Evolutionary conservation across 1,140 invertebrate species (phyloP), one percentile per base, ranked within the genome.

Genomic region (Archivesica marissinica): DNA sequence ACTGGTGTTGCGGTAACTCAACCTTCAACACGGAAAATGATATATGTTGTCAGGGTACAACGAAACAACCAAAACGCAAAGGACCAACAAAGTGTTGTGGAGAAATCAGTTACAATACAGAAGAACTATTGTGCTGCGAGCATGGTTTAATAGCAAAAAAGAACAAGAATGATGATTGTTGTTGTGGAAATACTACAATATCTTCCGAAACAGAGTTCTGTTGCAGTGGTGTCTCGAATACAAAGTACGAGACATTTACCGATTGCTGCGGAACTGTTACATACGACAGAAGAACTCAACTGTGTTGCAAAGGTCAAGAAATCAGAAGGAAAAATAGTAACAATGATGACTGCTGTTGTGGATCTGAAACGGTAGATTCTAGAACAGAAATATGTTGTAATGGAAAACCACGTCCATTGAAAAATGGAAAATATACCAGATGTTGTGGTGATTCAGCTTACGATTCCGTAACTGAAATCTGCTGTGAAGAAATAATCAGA

Each of bases 1-100:
- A 77, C 33, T 77, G 75, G n/a, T 77, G 75, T 59, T 77, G 75
- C n/a, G 75, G 75, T 2, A 77, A 52, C n/a, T 54, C 50, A 56
- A 77, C 75, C 39, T 77, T 77, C 44, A 59, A 59, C 38, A 56
- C 75, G 1, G 33, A 59, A 52, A 41, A 17, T 11, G 75, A 77
- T 35, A 28, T 77, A 2, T 77, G 75, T 28, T 77, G 75, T 23
- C 50, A 77, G 23, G 75, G 54, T 0, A 59, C 39, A 38, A 33
- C 33, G 1, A 77, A 54, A 35, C 50, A 56, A 52, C 50, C 50
- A 20, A 38, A 52, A 17, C 33, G 35, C 30, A 39, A n/a, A 7
- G 54, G 54, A 25, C 50, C 15, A 39, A 59, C 75, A 35, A 78
- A 64, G 44, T 64, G 54, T 33, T 78, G 76, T 25, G 76, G 56